These are phyloP conservation scores for Scaptomyza tumidula DNA, from an alignment of 2,888 invertebrate genomes.

Conservation along the genomic window DNA sequence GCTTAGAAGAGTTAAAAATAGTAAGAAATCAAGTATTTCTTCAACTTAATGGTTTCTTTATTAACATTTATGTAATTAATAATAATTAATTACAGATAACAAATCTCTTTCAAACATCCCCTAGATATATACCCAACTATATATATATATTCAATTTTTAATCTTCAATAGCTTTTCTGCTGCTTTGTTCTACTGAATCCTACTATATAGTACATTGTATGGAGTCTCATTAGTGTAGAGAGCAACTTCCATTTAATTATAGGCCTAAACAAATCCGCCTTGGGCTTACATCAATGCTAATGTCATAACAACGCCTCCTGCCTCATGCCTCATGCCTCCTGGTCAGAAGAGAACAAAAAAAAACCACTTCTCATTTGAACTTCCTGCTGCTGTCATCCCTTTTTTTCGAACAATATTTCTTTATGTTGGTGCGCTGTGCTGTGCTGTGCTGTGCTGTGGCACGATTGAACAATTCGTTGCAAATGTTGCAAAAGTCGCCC, in stretches of 20 bases:
- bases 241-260: constrained; percentile 11
- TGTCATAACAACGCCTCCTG: constrained; percentile 29
- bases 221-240: background rate
- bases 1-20: no score
- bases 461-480: constrained; percentile 33
- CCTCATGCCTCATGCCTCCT: background rate
- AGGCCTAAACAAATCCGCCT: background rate
- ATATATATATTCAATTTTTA: background rate
- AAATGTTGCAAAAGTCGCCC: constrained; percentile 15
- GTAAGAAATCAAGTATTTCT: no score
- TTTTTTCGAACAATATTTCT: constrained; percentile 22
- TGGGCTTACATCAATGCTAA: constrained; percentile 24
- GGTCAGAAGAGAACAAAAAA: no score
- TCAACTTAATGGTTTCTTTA: no score
- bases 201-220: background rate
- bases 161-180: background rate
- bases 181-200: background rate
- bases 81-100: no score
- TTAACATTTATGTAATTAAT: no score
- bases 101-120: no score
- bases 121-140: no score
- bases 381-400: constrained; percentile 37
- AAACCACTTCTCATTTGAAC: constrained; percentile 23
- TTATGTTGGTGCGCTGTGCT: background rate
- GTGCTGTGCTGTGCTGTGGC: constrained; percentile 2